Conservation (phyloP, 1,140 invertebrate genomes). For the fruit fly (Drosophila melanogaster) region Release_6_plus_ISO1_MT NT_033779.5:5227001-5227500, state of each 20-base stretch:
- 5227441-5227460: slow-evolving; percentile 5
- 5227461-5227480: slow-evolving; percentile 1
- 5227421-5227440: slow-evolving; percentile 60
- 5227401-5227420: slow-evolving; percentile 59
- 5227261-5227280: slow-evolving; percentile 47
- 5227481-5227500: slow-evolving; percentile 53
- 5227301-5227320: not conserved
- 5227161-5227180: slow-evolving; percentile 1
- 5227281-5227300: slow-evolving; percentile 25
- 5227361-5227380: slow-evolving; percentile 28
- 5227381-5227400: slow-evolving; percentile 66
- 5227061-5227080: slow-evolving; percentile 77
- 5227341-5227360: slow-evolving; percentile 5
- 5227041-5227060: slow-evolving; percentile 74
- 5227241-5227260: slow-evolving; percentile 13
- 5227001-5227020: slow-evolving; percentile 43
- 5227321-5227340: slow-evolving; percentile 33
- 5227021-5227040: slow-evolving; percentile 58
- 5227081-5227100: slow-evolving; percentile 69
- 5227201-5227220: slow-evolving; percentile 38
- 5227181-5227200: slow-evolving; percentile 39
- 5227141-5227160: slow-evolving; percentile 34
- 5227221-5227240: slow-evolving; percentile 15
- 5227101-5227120: slow-evolving; percentile 47
- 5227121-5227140: slow-evolving; percentile 51